Conservation (phyloP, 1,140 invertebrate species). For the Onthophagus taurus region DNA sequence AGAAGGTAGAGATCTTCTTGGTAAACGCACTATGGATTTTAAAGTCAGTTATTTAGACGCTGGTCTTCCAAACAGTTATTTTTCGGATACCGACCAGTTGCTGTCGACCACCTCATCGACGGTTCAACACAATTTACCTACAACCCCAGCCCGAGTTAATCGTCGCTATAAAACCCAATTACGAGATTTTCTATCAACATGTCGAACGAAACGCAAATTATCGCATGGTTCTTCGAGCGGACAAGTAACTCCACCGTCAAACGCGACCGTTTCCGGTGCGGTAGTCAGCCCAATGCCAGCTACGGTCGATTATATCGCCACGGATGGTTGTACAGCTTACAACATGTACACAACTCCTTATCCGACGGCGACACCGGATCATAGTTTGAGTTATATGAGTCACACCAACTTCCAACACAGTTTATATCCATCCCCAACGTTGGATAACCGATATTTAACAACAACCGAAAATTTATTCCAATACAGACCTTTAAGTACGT, state of each 20-base stretch:
- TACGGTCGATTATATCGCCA: constrained; percentile 55
- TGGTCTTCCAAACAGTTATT: constrained; percentile 80
- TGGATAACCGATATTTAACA: constrained; percentile 65
- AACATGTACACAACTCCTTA: constrained; percentile 77
- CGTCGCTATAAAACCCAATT: constrained; percentile 87
- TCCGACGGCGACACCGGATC: constrained; percentile 53
- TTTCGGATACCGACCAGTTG: constrained; percentile 76
- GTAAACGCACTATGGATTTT: constrained; percentile 97
- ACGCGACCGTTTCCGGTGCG: constrained; percentile 30
- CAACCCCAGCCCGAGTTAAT: constrained; percentile 66
- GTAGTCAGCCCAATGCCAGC: constrained; percentile 36
- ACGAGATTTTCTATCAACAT: constrained; percentile 84
- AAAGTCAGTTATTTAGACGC: constrained; percentile 96
- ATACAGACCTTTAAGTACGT: constrained; percentile 65
- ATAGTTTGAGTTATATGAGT: constrained; percentile 58
- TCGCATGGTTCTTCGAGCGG: constrained; percentile 41
- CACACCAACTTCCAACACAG: constrained; percentile 64
- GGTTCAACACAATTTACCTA: constrained; percentile 41
- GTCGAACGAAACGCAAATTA: constrained; percentile 80
- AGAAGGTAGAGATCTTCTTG: constrained; percentile 90
- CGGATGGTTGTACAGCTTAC: constrained; percentile 61
- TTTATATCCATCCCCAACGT: constrained; percentile 54
- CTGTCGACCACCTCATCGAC: constrained; percentile 46
- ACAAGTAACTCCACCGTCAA: constrained; percentile 30
- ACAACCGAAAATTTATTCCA: constrained; percentile 78